Evolutionary conservation across 2,888 invertebrate species (phyloP).

Genomic region (Pharmacophagus antenor): DNA sequence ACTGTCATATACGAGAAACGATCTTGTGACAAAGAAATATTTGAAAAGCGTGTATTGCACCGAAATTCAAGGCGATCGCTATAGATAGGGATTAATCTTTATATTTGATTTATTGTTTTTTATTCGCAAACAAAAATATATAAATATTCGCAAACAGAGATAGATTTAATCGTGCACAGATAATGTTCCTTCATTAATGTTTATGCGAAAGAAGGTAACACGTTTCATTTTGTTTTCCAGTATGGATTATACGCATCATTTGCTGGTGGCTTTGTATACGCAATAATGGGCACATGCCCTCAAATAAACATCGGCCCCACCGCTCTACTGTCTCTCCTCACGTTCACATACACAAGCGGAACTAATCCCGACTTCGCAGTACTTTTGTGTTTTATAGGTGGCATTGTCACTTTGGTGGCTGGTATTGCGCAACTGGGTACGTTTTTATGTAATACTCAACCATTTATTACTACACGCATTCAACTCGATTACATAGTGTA

Average conservation of each 20-base stretch:
- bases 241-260: constrained; percentile 92
- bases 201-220: constrained; percentile 1
- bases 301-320: constrained; percentile 86
- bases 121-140: no score
- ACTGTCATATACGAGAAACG: no score
- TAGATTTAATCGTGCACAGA: background rate
- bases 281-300: constrained; percentile 86
- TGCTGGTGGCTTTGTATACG: constrained; percentile 88
- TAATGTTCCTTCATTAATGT: background rate
- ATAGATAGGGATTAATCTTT: no score
- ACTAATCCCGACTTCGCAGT: constrained; percentile 82
- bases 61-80: no score
- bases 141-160: no score
- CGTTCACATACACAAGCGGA: constrained; percentile 82
- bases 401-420: constrained; percentile 83
- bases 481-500: background rate
- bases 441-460: constrained; percentile 30
- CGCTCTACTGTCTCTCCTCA: constrained; percentile 88
- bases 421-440: constrained; percentile 84
- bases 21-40: no score
- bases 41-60: no score
- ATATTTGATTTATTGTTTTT: no score
- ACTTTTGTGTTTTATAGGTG: constrained; percentile 84
- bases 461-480: background rate
- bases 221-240: constrained; percentile 63